These are phyloP conservation scores for Quadriops clusia DNA, from an alignment of 2,888 invertebrate genomes.

Conservation along the genomic window DNA sequence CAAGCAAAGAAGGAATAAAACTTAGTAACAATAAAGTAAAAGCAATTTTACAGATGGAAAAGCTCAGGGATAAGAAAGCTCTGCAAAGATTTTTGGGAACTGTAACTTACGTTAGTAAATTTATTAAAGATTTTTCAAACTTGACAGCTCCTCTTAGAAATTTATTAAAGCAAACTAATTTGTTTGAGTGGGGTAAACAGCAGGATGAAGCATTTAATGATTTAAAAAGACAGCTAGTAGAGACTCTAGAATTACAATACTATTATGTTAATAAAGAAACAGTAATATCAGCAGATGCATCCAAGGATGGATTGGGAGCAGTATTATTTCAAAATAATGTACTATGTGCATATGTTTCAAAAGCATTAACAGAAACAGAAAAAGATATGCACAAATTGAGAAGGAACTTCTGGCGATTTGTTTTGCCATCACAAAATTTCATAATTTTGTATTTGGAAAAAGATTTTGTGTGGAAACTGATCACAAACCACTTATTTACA, in stretches of 20 bases:
- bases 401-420: constrained; percentile 19
- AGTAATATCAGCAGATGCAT: constrained; percentile 20
- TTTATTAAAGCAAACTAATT: constrained; percentile 16
- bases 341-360: constrained; percentile 20
- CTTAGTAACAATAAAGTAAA: too few species aligned
- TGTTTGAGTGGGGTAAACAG: constrained; percentile 15
- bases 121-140: constrained; percentile 18
- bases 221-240: background rate
- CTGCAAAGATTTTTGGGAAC: background rate
- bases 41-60: too few species aligned
- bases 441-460: constrained; percentile 18
- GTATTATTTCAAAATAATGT: constrained; percentile 18
- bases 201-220: background rate
- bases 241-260: constrained; percentile 13
- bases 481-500: constrained; percentile 18
- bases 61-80: too few species aligned
- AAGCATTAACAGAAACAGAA: constrained; percentile 17
- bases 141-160: constrained; percentile 13
- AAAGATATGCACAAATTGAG: constrained; percentile 20
- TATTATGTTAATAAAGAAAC: constrained; percentile 15
- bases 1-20: too few species aligned
- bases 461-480: constrained; percentile 19
- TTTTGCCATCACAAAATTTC: constrained; percentile 17
- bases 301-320: constrained; percentile 19
- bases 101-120: constrained; percentile 17